phyloP scores from a whole-genome alignment of 1,140 invertebrate genomes.

The Temnothorax nylanderi region DNA sequence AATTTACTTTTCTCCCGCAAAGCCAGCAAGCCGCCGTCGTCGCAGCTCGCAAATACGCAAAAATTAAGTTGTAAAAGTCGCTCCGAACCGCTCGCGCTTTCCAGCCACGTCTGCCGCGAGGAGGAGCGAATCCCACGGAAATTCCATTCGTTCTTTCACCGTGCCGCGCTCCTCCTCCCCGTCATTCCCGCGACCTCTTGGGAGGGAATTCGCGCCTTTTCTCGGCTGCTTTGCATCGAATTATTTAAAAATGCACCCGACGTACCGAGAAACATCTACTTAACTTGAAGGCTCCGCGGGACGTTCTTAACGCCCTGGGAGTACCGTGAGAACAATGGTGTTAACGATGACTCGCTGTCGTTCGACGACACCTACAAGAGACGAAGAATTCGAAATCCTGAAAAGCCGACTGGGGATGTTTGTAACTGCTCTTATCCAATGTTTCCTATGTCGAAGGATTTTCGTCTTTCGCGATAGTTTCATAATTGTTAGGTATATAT shows the following conservation, averaged over 20 bases:
- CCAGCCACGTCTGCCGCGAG: slow-evolving; percentile 55
- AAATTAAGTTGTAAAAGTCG: slow-evolving; percentile 63
- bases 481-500: neutral
- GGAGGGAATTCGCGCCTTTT: slow-evolving; percentile 41
- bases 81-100: slow-evolving; percentile 55
- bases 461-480: neutral
- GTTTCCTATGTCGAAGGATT: neutral
- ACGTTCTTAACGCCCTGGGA: slow-evolving; percentile 46
- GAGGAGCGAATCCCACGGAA: slow-evolving; percentile 29
- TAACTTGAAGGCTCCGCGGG: slow-evolving; percentile 31
- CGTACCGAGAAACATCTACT: slow-evolving; percentile 65
- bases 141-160: slow-evolving; percentile 56
- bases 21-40: slow-evolving; percentile 24
- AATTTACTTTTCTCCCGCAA: slow-evolving; percentile 58
- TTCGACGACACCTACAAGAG: slow-evolving; percentile 19
- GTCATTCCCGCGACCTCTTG: neutral
- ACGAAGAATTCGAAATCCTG: slow-evolving; percentile 48
- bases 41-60: slow-evolving; percentile 56
- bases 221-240: slow-evolving; percentile 56
- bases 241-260: slow-evolving; percentile 69
- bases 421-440: slow-evolving; percentile 32
- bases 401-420: slow-evolving; percentile 26
- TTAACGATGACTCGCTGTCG: slow-evolving; percentile 57
- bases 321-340: slow-evolving; percentile 64
- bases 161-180: neutral